Evolutionary conservation across 2,888 invertebrate genomes (phyloP).

Genomic region (Aphidoletes aphidimyza): DNA sequence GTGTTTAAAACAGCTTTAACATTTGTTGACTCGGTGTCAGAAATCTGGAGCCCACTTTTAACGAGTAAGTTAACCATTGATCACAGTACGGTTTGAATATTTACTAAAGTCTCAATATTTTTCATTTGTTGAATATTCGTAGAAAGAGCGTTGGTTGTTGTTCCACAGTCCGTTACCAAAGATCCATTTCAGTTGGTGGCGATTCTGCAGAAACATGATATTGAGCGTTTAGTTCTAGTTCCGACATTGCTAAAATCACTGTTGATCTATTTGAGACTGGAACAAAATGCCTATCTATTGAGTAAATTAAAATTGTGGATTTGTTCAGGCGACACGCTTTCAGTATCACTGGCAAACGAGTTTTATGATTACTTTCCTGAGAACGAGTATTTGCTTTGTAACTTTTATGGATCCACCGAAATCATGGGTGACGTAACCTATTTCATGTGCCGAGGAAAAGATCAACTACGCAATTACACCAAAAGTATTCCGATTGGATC

Average conservation of each 20-base stretch:
- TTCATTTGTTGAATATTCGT: neutral
- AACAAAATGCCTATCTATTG: conserved; percentile 70
- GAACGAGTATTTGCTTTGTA: conserved; percentile 76
- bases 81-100: conserved; percentile 14
- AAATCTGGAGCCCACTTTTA: too few species aligned
- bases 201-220: conserved; percentile 76
- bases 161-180: conserved; percentile 78
- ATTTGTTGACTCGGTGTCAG: conserved; percentile 89
- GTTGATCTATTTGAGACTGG: conserved; percentile 77
- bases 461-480: conserved; percentile 72
- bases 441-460: conserved; percentile 72
- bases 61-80: too few species aligned
- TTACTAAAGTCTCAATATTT: too few species aligned
- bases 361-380: conserved; percentile 81
- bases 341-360: conserved; percentile 75
- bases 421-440: conserved; percentile 92
- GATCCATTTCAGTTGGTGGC: conserved; percentile 81
- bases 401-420: conserved; percentile 92
- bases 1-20: conserved; percentile 92
- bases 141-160: conserved; percentile 74
- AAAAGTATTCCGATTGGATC: conserved; percentile 84
- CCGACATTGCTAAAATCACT: conserved; percentile 84
- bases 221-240: conserved; percentile 84
- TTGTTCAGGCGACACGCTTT: conserved; percentile 86
- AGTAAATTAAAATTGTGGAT: conserved; percentile 79